phyloP scores from a whole-genome alignment of 2,888 invertebrate species.

The Lobophora halterata region DNA sequence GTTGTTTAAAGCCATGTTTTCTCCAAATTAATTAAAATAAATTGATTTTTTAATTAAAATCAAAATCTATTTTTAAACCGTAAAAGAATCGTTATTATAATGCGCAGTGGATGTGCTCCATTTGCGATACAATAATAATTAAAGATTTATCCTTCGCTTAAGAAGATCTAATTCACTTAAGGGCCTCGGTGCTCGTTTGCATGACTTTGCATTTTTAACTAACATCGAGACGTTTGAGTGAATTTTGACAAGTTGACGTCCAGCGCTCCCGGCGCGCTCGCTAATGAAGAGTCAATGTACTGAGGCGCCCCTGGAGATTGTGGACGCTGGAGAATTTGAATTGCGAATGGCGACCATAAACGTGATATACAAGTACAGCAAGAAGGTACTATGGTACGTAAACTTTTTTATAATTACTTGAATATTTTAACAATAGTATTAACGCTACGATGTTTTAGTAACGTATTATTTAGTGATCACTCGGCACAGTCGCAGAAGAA shows the following conservation, averaged over 20 bases:
- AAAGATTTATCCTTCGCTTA: constrained; percentile 59
- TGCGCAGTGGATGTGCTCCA: constrained; percentile 62
- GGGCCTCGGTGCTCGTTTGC: constrained; percentile 71
- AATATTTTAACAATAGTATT: too few species aligned
- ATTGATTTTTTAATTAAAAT: too few species aligned
- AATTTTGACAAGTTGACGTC: constrained; percentile 66
- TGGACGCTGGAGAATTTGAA: constrained; percentile 41
- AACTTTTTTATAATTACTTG: too few species aligned
- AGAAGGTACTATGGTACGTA: too few species aligned
- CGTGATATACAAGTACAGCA: too few species aligned
- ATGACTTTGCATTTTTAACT: constrained; percentile 78
- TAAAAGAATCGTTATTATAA: too few species aligned
- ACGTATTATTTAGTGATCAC: too few species aligned
- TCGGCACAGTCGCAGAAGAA: too few species aligned
- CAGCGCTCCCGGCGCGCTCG: constrained; percentile 37
- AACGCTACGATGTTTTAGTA: too few species aligned
- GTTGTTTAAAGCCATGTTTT: too few species aligned
- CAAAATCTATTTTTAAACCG: too few species aligned
- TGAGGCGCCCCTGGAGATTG: constrained; percentile 15
- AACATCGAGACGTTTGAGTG: constrained; percentile 57
- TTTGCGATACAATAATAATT: constrained; percentile 62
- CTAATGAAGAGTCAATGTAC: constrained; percentile 38
- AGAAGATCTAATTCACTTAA: constrained; percentile 73
- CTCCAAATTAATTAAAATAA: too few species aligned
- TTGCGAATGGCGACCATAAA: constrained; percentile 28